Conservation (phyloP, 2,888 invertebrate genomes). For the Cephus runcator region DNA sequence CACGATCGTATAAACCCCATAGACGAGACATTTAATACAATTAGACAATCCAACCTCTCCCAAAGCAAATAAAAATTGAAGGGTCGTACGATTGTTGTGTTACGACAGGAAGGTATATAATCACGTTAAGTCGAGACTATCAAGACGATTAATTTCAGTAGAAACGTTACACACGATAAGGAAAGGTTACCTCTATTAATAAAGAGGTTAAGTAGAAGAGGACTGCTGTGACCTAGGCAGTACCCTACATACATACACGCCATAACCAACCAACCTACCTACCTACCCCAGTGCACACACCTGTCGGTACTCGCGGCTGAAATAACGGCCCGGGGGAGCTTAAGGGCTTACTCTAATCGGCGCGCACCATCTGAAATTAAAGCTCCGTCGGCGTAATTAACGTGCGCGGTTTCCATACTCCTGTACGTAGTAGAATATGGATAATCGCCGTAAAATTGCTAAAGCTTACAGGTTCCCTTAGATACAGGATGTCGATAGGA, state of each 20-base stretch:
- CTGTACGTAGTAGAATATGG: conserved; percentile 19
- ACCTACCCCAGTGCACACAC: background rate
- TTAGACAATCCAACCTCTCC: background rate
- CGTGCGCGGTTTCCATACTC: conserved; percentile 26
- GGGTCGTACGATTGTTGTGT: background rate
- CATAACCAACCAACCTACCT: background rate
- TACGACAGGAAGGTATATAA: background rate
- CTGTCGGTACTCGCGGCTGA: background rate
- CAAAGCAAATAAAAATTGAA: background rate
- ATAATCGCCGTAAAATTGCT: conserved; percentile 46
- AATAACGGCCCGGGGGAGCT: background rate
- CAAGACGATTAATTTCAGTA: conserved; percentile 21
- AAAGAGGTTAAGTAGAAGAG: background rate
- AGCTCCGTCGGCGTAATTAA: conserved; percentile 40
- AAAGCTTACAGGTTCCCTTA: conserved; percentile 18
- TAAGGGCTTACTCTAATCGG: conserved; percentile 39
- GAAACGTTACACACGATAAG: background rate
- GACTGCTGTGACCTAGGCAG: background rate
- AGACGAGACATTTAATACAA: background rate
- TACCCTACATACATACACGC: background rate
- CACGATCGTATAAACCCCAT: background rate
- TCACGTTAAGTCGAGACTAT: conserved; percentile 25
- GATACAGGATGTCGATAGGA: background rate
- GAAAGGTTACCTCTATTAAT: background rate
- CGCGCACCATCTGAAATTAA: conserved; percentile 40